A percentile compares a stretch with the other conserved stretches of the same genome.
phyloP scores from a whole-genome alignment of 1,140 invertebrate species.

The Drosophila seguyi region DNA sequence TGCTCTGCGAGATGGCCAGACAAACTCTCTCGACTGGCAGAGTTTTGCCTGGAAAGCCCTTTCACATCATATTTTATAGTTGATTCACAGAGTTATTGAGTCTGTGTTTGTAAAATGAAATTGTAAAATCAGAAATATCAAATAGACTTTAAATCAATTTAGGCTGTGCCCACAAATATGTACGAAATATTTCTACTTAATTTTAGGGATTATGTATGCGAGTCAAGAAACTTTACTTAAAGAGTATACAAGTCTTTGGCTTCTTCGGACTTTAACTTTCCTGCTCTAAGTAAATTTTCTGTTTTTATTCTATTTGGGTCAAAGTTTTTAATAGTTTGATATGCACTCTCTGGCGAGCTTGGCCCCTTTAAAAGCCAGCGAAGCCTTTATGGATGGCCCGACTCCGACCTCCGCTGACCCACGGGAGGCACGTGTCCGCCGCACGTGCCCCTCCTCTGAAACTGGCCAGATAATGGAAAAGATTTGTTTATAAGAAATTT shows the following conservation, averaged over 20 bases:
- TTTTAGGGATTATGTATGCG: not conserved
- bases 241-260: not conserved
- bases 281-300: slow-evolving; percentile 64
- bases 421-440: slow-evolving; percentile 30
- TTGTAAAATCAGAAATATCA: not conserved
- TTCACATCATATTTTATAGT: not conserved
- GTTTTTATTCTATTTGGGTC: slow-evolving; percentile 79
- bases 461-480: slow-evolving; percentile 49
- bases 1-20: not conserved
- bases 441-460: slow-evolving; percentile 23
- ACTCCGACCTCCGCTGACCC: slow-evolving; percentile 42
- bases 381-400: slow-evolving; percentile 47
- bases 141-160: not conserved
- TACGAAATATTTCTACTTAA: not conserved
- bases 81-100: not conserved
- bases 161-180: not conserved
- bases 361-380: slow-evolving; percentile 18
- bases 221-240: not conserved
- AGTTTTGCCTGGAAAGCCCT: too few relatives aligned
- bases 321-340: slow-evolving; percentile 79
- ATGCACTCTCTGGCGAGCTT: slow-evolving; percentile 34
- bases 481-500: slow-evolving; percentile 71
- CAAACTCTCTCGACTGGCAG: not conserved
- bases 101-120: not conserved
- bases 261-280: not conserved